Evolutionary conservation across 2,797 vertebrate genomes (phyloP), one percentile per base, ranked within the genome.

Genomic region (Hipposideros larvatus): DNA sequence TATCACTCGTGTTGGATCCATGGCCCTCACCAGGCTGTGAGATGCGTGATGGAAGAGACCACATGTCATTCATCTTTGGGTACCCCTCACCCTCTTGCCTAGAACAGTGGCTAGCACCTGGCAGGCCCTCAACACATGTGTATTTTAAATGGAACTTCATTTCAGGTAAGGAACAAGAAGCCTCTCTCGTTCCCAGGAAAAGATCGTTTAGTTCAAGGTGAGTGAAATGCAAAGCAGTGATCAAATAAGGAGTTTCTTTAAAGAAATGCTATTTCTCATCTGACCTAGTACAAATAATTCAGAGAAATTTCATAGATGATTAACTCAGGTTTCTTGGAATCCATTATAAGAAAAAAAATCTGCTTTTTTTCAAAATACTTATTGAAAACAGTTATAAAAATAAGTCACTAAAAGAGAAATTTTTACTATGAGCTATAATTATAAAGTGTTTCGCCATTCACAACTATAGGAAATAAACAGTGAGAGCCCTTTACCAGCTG

Each of bases 251-350:
- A 6, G 14, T 57, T 74, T 85, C 24, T 80, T 73, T 31, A 24
- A 84, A 82, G 77, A 85, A 87, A 89, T 48, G 65, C 43, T 63
- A 74, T 41, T 86, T 96, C 13, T 68, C 51, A 63, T 92, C 41
- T 78, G 79, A 77, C 37, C 48, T 79, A 55, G 18, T 57, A 93
- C 11, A 96, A 48, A 92, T 63, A 87, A 66, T 31, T 96, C 46
- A 78, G 57, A 83, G 87, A 86, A 85, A 68, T 63, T 48, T 59
- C 53, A 13, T 65, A 53, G 24, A 57, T 34, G n/a, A 94, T 46
- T 94, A 57, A 91, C 24, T 95, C 13, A 34, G 22, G 9, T 91
- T 82, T 96, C 84, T 92, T 94, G 66, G 80, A 85, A 94, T 24
- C 18, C 21, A 48, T 57, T 87, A 59, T 24, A 26, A 86, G 68